Base-by-base conservation (phyloP, 2,888 invertebrate genomes). In the Nasonovia ribisnigri region DNA sequence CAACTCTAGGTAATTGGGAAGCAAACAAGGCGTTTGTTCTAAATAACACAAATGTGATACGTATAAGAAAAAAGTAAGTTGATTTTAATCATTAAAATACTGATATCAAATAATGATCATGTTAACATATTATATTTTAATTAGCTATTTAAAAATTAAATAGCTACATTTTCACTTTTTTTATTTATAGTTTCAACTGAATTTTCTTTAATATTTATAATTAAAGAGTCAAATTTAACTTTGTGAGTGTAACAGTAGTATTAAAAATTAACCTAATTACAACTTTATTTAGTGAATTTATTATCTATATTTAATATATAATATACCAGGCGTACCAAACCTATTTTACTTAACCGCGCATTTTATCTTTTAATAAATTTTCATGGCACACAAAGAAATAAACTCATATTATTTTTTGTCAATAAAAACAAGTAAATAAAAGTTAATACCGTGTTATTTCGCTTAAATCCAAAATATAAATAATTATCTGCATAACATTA, bases 1-100 rank as follows among this genome's bases (percentile, higher is more conserved):
- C 96, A 51, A 96, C 97, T 94, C 96, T 98, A 91, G 98, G 98
- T 10, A 96, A 96, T 95, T 98, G 98, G 98, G 96, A 97, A 95
- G 96, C 97, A 84, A 96, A 96, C 90, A 96, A 96, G 95, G 96
- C 97, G 94, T 95, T 97, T 6, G 95, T 96, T 29, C 96, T 98
- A 95, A 95, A 95, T n/a, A 94, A 95, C 93, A 90, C 93, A 42
- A 57, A 93, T 86, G 46, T 57, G 95, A 95, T 86, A 92, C 94
- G 84, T 93, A 91, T 48, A 91, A 95, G 29, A 95, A 94, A 94
- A 93, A 94, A 95, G 94, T 95, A 54, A 54, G 57, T 54, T 24
- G 5, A 67, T 24, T 2, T 42, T 48, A 29, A 20, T 77, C 36
- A 36, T 36, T 2, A 77, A 42, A 77, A 36, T 77, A 20, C 20